Percentiles rank a stretch among this genome's conserved stretches.
These are phyloP conservation scores for Sturmia bella DNA, from an alignment of 2,888 invertebrate genomes.

Conservation along the genomic window DNA sequence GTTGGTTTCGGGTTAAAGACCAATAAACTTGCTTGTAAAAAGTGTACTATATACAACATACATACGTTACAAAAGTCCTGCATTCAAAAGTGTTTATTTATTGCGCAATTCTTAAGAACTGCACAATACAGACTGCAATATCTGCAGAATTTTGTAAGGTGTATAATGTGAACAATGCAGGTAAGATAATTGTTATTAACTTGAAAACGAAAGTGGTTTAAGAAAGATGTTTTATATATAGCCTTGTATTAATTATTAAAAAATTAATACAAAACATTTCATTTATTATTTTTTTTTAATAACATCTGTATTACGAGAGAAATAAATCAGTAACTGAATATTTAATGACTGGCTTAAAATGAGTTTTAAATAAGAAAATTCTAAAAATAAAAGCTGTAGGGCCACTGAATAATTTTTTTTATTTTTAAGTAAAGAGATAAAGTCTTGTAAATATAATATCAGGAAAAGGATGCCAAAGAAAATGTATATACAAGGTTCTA, in stretches of 20 bases:
- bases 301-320: slow-evolving; percentile 4
- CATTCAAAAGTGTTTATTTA: neutral
- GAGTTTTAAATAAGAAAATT: neutral
- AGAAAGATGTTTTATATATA: neutral
- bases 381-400: neutral
- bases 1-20: slow-evolving; percentile 10
- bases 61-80: neutral
- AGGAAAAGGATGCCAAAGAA: no score
- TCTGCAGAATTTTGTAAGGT: neutral
- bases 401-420: neutral
- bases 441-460: no score
- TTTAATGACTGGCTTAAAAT: neutral
- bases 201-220: slow-evolving; percentile 11
- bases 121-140: slow-evolving; percentile 14
- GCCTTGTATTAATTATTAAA: slow-evolving; percentile 6
- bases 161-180: neutral
- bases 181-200: neutral
- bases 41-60: slow-evolving; percentile 9
- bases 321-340: neutral
- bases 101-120: neutral
- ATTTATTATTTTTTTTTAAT: neutral
- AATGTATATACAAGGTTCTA: no score
- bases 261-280: slow-evolving; percentile 5
- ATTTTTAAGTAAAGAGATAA: neutral
- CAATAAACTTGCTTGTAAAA: slow-evolving; percentile 33